Evolutionary conservation across 2,888 invertebrate genomes (phyloP).

Genomic region (Tipula helvola): DNA sequence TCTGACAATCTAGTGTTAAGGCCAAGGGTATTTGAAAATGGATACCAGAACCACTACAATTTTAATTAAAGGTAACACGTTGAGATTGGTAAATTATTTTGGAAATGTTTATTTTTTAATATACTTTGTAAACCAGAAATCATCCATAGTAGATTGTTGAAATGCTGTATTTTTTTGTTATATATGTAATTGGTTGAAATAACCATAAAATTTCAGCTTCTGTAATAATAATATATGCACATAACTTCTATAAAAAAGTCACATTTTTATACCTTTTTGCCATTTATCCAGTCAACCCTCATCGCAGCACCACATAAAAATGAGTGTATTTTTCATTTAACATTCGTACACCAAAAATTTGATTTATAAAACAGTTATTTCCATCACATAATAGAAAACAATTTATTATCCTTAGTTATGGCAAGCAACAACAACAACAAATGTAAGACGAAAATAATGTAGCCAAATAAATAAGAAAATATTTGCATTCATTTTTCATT

Average conservation of each 20-base stretch:
- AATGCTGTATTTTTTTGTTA: too few species aligned
- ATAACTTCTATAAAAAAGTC: neutral
- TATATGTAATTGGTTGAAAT: neutral
- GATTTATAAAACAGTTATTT: slow-evolving; percentile 4
- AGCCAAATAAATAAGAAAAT: neutral
- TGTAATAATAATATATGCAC: neutral
- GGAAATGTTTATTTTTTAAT: too few species aligned
- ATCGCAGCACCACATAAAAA: neutral
- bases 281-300: neutral
- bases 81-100: too few species aligned
- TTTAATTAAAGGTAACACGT: too few species aligned
- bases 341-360: neutral
- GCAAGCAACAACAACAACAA: neutral
- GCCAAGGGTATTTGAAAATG: too few species aligned
- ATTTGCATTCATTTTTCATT: slow-evolving; percentile 4
- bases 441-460: neutral
- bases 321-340: neutral
- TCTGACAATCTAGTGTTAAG: too few species aligned
- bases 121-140: too few species aligned
- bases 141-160: too few species aligned
- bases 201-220: neutral
- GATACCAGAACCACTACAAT: too few species aligned
- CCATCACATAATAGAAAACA: neutral
- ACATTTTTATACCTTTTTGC: neutral
- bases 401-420: neutral